Evolutionary conservation across 2,113 vertebrate species (phyloP), one percentile per base, ranked within the genome.

Genomic region (Cebus imitator): DNA sequence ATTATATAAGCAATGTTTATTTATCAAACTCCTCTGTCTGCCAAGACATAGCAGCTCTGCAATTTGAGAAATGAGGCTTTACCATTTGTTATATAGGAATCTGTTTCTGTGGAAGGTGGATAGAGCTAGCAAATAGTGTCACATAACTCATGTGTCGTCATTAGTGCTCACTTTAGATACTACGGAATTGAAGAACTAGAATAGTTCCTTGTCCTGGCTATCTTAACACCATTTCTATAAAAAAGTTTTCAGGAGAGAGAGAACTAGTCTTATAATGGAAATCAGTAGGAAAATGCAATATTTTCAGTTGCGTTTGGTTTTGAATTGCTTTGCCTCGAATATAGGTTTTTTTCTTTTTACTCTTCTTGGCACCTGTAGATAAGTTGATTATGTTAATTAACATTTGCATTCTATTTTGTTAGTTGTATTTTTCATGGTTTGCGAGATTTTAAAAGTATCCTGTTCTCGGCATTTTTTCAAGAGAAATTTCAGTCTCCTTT

Each of bases 371-470:
- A 85, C n/a, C 72, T 80, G 35, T 32, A 94, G 86, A 81, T 87
- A 79, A 95, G 32, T 85, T 70, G 48, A 58, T 91, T n/a, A 84
- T 92, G 66, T 89, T 97, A 86, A 79, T 89, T 97, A 89, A 79
- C 73, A 86, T 96, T 93, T 95, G 58, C 72, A 21, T 92, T 92
- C 76, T 97, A 1, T 83, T 90, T 52, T 92, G 32, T 85, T 78
- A 91, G 84, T 43, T 94, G 82, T 37, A 23, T 87, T 96, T 95
- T 93, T 95, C 50, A 55, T 91, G 72, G 55, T 95, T 92, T 95
- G 40, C 21, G 90, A 79, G 72, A 79, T 52, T 81, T 95, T 86
- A 55, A 82, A 73, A 88, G 66, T 95, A 72, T 23, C 68, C 92
- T 87, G 50, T 48, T 92, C 40, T 96, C 1, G 68, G 40, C 58